Evolutionary conservation across 2,113 vertebrate species (phyloP), one percentile per base, ranked within the genome.

Genomic region (Indri indri): DNA sequence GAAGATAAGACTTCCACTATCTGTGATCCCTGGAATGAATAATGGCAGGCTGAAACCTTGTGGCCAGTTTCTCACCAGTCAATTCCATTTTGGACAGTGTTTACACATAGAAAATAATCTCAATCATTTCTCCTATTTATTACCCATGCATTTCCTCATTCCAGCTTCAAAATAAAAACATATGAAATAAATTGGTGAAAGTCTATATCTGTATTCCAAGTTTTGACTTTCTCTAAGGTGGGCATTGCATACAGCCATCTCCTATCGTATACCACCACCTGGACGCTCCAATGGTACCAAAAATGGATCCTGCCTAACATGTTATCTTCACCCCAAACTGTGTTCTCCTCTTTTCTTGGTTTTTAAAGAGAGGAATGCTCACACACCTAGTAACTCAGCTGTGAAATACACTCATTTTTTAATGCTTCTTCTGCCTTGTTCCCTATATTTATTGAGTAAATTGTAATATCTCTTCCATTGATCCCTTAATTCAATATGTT

Each of bases 161-260:
- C 17, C 10, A 94, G 23, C 8, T 14, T 96, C 37, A n/a, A 65
- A 96, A 84, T 52, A 47, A 96, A 92, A 94, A 17, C 42, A 37
- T 77, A n/a, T 65, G 50, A 92, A 94, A 83, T 80, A 96, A 82
- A 92, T 4, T 47, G 3, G 87, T 42, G 23, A 20, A 79, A 25
- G 27, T 65, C 20, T 80, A 0, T 59, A 80, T 25, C 61, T 82
- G 8, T 65, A 71, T 66, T 45, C 42, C 11, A 34, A 87, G 54
- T 83, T 88, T 11, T 74, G 80, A 34, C 37, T 80, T 91, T 74
- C 57, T 66, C 65, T 82, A 79, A 66, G 32, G 22, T 79, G 85
- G 63, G 32, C 61, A 66, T 27, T 30, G 37, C 30, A 79, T 47
- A 22, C 20, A 70, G 37, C 42, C 32, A 32, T 4, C 25, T 74